Conservation (phyloP, 2,113 vertebrate genomes). For the Fregetta grallaria region DNA sequence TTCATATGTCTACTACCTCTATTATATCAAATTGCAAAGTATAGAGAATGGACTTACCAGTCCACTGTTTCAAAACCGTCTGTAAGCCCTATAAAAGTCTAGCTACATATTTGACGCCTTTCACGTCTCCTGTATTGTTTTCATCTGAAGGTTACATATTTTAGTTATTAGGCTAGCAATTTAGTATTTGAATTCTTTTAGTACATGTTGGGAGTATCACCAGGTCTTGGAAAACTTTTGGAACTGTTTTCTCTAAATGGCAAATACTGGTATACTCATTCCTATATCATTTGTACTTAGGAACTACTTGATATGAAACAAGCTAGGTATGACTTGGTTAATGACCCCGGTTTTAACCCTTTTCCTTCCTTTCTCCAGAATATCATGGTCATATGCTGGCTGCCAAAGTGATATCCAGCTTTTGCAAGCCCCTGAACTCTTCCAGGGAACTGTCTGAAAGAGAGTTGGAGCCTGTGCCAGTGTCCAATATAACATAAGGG, state of each 20-base stretch:
- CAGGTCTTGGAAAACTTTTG: background rate
- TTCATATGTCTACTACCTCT: background rate
- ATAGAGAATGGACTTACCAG: background rate
- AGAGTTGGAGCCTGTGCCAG: background rate
- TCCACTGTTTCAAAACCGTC: background rate
- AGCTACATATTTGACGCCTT: background rate
- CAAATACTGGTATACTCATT: background rate
- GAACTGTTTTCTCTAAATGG: background rate
- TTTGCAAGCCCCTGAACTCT: background rate
- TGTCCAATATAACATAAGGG: background rate
- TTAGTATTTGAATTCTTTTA: background rate
- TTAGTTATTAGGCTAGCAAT: background rate
- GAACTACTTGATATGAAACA: background rate
- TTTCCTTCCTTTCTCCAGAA: background rate
- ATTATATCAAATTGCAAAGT: background rate
- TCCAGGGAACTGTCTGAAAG: background rate
- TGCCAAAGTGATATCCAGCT: background rate
- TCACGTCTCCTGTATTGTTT: background rate
- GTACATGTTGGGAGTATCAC: background rate
- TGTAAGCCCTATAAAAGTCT: background rate
- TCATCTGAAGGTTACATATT: background rate
- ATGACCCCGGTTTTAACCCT: background rate
- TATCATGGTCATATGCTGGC: background rate
- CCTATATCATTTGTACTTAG: background rate
- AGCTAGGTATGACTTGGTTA: background rate